Conservation (phyloP, 64 coral and sea anemone genomes). For the Montipora efflorescens region DNA sequence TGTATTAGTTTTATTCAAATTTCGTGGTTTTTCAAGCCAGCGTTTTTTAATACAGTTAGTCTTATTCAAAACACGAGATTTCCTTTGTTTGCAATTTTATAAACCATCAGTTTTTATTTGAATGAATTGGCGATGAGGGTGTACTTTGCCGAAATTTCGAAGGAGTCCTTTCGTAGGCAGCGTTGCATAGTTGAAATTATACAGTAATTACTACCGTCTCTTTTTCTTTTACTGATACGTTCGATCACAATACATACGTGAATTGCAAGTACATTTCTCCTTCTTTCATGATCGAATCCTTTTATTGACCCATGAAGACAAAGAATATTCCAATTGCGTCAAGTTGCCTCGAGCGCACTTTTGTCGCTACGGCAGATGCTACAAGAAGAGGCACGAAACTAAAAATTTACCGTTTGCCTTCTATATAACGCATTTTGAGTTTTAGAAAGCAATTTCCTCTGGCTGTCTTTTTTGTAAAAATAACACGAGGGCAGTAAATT, state of each 20-base stretch:
- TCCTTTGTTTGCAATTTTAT: neutral
- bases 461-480: neutral
- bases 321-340: neutral
- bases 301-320: neutral
- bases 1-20: slow-evolving; percentile 24
- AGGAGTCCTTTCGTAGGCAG: neutral
- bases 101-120: neutral
- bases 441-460: neutral
- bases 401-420: neutral
- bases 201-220: neutral
- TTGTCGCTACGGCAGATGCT: slow-evolving; percentile 32
- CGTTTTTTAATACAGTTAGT: neutral
- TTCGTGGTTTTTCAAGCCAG: neutral
- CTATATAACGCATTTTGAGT: neutral
- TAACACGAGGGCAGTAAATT: neutral
- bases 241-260: neutral
- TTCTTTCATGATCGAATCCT: slow-evolving; percentile 18
- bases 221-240: slow-evolving; percentile 5
- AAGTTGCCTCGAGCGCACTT: slow-evolving; percentile 28
- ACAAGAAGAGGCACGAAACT: slow-evolving; percentile 24
- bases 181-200: neutral
- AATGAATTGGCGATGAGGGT: neutral
- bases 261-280: slow-evolving; percentile 6
- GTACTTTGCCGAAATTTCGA: neutral
- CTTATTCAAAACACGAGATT: neutral